These are phyloP conservation scores for Caenorhabditis japonica DNA, from an alignment of 2,888 invertebrate genomes.

Conservation along the genomic window DNA sequence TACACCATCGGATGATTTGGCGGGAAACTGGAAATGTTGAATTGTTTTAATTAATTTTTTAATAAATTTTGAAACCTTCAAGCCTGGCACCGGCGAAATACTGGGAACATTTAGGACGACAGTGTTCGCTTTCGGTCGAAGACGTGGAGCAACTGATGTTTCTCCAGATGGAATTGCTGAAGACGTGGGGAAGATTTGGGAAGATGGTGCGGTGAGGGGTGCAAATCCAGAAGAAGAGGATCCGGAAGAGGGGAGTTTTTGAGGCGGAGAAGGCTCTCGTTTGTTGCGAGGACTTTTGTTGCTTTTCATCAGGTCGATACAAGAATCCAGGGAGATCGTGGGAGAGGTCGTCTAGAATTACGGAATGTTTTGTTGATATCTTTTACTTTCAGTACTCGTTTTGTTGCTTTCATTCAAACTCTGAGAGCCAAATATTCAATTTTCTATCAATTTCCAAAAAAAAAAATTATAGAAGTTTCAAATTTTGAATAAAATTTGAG, in stretches of 20 bases:
- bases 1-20: constrained; percentile 3
- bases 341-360: too few species aligned
- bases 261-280: too few species aligned
- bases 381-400: too few species aligned
- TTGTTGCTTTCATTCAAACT: too few species aligned
- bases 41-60: not conserved
- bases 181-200: not conserved
- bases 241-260: too few species aligned
- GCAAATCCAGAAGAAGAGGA: too few species aligned
- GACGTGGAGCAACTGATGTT: constrained; percentile 75
- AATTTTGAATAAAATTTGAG: too few species aligned
- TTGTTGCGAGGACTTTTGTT: too few species aligned
- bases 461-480: too few species aligned
- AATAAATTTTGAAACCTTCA: constrained; percentile 15
- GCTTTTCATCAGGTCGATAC: not conserved
- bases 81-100: constrained; percentile 27
- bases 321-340: not conserved
- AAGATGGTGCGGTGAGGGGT: not conserved
- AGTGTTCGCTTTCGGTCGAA: constrained; percentile 73
- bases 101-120: constrained; percentile 31
- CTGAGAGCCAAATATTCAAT: too few species aligned
- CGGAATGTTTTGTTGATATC: too few species aligned
- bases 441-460: too few species aligned
- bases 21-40: constrained; percentile 16
- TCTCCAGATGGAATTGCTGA: constrained; percentile 8